Conservation (phyloP, 2,113 vertebrate genomes). For the Brienomyrus brachyistius region DNA sequence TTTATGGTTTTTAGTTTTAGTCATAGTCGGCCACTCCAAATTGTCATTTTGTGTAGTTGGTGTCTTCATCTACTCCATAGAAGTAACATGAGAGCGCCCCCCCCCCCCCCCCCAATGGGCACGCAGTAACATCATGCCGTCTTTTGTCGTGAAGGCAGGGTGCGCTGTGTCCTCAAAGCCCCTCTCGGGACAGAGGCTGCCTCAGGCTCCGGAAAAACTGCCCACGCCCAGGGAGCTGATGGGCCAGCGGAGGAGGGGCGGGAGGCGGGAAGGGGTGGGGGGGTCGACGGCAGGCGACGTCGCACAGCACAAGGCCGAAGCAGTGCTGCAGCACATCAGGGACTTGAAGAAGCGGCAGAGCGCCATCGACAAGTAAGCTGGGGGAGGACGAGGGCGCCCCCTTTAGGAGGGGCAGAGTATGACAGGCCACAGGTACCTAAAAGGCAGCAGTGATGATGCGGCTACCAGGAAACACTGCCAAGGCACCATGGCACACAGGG, state of each 20-base stretch:
- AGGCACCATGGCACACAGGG: neutral
- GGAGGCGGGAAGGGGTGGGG: neutral
- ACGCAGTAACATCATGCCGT: too few species aligned
- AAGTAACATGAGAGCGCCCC: neutral
- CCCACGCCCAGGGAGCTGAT: conserved; percentile 17
- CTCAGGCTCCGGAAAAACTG: neutral
- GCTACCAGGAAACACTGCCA: neutral
- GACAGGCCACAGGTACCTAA: neutral
- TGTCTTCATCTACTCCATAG: too few species aligned
- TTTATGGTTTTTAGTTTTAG: neutral
- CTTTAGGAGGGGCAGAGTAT: neutral
- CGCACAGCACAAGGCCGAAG: conserved; percentile 44
- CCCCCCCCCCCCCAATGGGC: neutral
- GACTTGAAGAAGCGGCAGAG: conserved; percentile 37
- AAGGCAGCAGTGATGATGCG: neutral
- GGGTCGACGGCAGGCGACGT: conserved; percentile 39
- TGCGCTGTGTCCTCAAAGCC: neutral
- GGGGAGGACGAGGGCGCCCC: conserved; percentile 38
- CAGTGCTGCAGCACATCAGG: conserved; percentile 38
- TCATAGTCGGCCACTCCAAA: neutral
- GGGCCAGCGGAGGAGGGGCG: neutral
- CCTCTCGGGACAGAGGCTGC: neutral
- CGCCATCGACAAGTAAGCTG: conserved; percentile 31
- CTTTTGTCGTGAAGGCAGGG: neutral
- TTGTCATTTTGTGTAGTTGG: neutral